Base-by-base conservation (phyloP, 2,888 invertebrate genomes). In the Melanotus villosus region DNA sequence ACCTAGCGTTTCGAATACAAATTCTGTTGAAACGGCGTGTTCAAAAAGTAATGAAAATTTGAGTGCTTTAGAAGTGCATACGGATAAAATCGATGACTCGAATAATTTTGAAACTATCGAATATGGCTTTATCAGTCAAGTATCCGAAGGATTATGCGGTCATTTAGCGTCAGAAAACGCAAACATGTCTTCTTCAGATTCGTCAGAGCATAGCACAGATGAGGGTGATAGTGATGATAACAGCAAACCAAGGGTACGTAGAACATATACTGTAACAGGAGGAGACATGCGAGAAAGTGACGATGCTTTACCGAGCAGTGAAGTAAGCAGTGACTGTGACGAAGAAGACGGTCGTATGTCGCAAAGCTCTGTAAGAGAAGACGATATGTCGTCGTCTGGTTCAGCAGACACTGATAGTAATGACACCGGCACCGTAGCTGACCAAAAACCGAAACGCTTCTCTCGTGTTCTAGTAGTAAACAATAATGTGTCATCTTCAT, bases 401-500 rank as follows among this genome's bases (percentile, higher is more conserved):
- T 80, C 83, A 3, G 81, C 80, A 6, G 83, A 83, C 23, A 83
- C 83, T 1, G 87, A 88, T 73, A 86, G 85, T 14, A 87, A 88
- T 75, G 88, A 88, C 74, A 87, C 87, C 0, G 91, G 90, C 10
- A 87, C 80, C 74, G 89, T 81, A 79, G 90, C 82, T 80, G 90
- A 81, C 85, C 87, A 79, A 85, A 85, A 86, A 56, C 84, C 86
- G 9, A 86, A 86, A 58, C 82, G 85, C 36, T 92, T 92, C 79
- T 90, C 90, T 32, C 88, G 90, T 63, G 90, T 92, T 14, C 91
- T 91, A 79, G 89, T 91, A 0, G 91, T 92, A 16, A 92, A 92
- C 78, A 90, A 89, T 5, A 81, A 80, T 57, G 85, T 85, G 16
- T 87, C 88, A 57, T 89, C 89, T 5, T 89, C 90, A 1, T 89